Percentiles rank a stretch among this genome's conserved stretches.
Evolutionary conservation across 2,797 vertebrate species (phyloP).

Genomic region (Chiroxiphia lanceolata): DNA sequence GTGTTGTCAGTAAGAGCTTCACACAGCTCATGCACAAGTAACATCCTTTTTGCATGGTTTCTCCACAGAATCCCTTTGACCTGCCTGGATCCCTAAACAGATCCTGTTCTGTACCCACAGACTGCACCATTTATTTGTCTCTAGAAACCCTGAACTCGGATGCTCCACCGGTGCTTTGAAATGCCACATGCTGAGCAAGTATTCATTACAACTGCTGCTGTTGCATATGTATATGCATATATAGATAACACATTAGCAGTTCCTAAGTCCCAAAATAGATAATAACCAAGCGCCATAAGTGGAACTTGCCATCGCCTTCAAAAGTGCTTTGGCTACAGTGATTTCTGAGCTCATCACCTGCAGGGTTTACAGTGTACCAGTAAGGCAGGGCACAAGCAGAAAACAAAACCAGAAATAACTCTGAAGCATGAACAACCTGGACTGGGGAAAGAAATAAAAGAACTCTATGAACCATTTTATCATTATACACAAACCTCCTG

Average conservation of each 20-base stretch:
- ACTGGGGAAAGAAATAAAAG: neutral
- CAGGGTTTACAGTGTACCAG: neutral
- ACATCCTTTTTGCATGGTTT: neutral
- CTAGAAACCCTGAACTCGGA: neutral
- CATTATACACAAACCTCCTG: neutral
- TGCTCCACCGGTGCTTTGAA: neutral
- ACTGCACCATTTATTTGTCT: neutral
- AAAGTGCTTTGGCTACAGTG: neutral
- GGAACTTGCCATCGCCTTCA: neutral
- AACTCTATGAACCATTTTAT: neutral
- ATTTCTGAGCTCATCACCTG: neutral
- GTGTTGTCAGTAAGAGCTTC: neutral
- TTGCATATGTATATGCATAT: neutral
- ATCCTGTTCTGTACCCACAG: neutral
- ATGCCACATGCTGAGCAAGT: constrained; percentile 3
- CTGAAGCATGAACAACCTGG: neutral
- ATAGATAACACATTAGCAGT: constrained; percentile 14
- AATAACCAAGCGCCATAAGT: neutral
- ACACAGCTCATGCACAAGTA: neutral
- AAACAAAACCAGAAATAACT: constrained; percentile 15
- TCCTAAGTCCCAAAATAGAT: neutral
- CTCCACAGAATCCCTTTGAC: neutral
- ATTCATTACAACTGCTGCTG: neutral
- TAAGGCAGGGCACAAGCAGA: neutral
- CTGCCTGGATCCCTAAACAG: neutral